Conservation (phyloP, 2,888 invertebrate genomes). For the Spodoptera littoralis region DNA sequence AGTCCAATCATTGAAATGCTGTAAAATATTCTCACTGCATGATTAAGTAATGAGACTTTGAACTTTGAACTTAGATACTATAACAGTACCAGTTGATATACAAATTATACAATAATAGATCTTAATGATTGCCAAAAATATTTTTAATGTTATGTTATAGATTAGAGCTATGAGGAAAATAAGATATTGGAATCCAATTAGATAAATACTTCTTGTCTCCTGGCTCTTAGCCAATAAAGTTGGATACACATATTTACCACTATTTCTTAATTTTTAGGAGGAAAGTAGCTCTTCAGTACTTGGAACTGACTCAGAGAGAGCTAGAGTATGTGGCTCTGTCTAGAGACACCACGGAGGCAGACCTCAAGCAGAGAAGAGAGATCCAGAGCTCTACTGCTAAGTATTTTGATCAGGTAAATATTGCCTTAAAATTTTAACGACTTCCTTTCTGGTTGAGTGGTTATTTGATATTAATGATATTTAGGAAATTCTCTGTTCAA, state of each 20-base stretch:
- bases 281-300: constrained; percentile 95
- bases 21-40: neutral
- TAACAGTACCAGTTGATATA: too few species aligned
- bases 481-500: too few species aligned
- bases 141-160: neutral
- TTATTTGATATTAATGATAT: too few species aligned
- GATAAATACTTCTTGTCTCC: too few species aligned
- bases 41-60: constrained; percentile 11
- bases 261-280: constrained; percentile 84
- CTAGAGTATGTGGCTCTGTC: constrained; percentile 97
- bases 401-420: constrained; percentile 96
- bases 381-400: constrained; percentile 95
- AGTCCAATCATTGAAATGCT: too few species aligned
- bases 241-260: neutral
- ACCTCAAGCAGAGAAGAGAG: constrained; percentile 98
- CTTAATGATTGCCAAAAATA: constrained; percentile 10
- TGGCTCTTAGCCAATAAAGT: neutral
- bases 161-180: constrained; percentile 11
- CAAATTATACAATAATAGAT: too few species aligned
- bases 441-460: too few species aligned
- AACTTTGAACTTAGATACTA: constrained; percentile 16
- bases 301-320: constrained; percentile 96
- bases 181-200: neutral
- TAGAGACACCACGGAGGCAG: constrained; percentile 98
- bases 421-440: too few species aligned